These are phyloP conservation scores for Gnatocerus cornutus DNA, from an alignment of 2,888 invertebrate species.

Conservation along the genomic window DNA sequence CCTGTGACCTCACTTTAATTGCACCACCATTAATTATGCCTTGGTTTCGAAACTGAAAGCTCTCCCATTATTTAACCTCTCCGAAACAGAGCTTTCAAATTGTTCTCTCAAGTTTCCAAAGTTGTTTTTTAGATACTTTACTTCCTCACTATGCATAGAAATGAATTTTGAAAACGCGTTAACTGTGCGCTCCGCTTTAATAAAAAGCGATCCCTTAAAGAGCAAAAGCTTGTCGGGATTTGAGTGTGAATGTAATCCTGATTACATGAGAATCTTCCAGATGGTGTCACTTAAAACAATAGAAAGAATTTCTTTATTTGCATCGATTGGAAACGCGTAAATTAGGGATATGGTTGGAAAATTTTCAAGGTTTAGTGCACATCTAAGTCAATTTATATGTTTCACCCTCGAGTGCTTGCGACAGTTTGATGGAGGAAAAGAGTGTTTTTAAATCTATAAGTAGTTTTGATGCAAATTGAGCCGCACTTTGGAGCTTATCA, in stretches of 20 bases:
- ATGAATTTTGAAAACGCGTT: conserved; percentile 24
- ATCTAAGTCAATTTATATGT: conserved; percentile 56
- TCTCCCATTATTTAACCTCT: conserved; percentile 26
- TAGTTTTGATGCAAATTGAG: conserved; percentile 69
- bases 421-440: conserved; percentile 60
- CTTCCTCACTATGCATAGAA: not conserved
- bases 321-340: no score
- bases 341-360: no score
- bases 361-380: conserved; percentile 8
- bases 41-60: conserved; percentile 25
- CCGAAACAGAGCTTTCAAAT: conserved; percentile 17
- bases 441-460: conserved; percentile 66
- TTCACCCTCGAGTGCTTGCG: conserved; percentile 62
- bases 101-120: conserved; percentile 1
- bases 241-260: conserved; percentile 60
- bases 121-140: conserved; percentile 5
- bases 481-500: conserved; percentile 68
- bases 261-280: conserved; percentile 62
- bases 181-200: conserved; percentile 40
- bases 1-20: conserved; percentile 52
- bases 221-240: conserved; percentile 62
- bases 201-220: conserved; percentile 53
- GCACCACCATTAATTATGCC: conserved; percentile 52
- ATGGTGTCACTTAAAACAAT: conserved; percentile 45
- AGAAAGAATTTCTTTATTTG: conserved; percentile 8